phyloP scores from a whole-genome alignment of 2,113 vertebrate species.

The Cepphus grylle region DNA sequence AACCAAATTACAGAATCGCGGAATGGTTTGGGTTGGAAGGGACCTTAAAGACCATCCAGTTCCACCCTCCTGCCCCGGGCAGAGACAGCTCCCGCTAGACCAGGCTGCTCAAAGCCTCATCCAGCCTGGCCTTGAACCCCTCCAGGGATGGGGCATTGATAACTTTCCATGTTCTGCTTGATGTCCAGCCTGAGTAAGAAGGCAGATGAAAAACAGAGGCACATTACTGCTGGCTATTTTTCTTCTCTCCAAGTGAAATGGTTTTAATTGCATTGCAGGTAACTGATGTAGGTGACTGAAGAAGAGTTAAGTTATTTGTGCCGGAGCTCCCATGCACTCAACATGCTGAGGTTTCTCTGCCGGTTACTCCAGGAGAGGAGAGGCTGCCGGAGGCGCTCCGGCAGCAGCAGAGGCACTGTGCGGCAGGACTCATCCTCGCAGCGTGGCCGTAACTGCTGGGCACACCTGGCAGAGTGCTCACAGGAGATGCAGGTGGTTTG shows the following conservation, averaged over 20 bases:
- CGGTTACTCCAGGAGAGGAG: accelerated
- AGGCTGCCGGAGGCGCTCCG: neutral
- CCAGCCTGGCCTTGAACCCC: too few relatives aligned
- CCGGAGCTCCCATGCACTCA: neutral
- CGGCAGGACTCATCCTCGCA: accelerated
- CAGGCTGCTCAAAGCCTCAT: too few relatives aligned
- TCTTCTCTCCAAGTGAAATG: neutral
- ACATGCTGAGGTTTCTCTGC: neutral
- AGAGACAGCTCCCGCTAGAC: too few relatives aligned
- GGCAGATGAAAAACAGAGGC: neutral
- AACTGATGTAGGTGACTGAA: neutral
- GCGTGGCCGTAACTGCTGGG: neutral
- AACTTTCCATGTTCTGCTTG: neutral
- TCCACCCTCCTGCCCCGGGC: too few relatives aligned
- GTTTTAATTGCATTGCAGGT: neutral
- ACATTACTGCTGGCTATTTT: neutral
- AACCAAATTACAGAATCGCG: neutral
- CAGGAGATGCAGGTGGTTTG: neutral
- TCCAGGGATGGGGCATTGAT: too few relatives aligned
- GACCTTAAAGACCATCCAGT: too few relatives aligned
- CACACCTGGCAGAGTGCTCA: neutral
- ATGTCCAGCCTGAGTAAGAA: neutral
- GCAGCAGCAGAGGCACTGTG: neutral
- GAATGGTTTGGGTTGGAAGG: too few relatives aligned
- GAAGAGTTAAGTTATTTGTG: neutral